phyloP scores from a whole-genome alignment of 2,888 invertebrate species.

The Leucophenga maculata region DNA sequence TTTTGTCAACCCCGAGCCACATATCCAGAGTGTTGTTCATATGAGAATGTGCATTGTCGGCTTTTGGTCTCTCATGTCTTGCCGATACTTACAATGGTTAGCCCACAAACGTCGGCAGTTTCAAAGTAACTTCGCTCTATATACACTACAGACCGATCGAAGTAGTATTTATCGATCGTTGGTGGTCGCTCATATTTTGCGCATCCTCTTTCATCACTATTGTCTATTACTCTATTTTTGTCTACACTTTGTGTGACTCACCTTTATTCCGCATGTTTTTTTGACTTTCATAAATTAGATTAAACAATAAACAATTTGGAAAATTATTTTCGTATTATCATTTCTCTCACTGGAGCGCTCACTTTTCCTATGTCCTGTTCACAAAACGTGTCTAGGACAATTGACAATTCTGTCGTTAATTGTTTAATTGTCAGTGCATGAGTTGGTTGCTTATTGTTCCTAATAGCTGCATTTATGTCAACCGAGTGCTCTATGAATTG shows the following conservation, averaged over 20 bases:
- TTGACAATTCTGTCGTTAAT: constrained; percentile 60
- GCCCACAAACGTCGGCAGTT: constrained; percentile 51
- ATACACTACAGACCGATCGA: neutral
- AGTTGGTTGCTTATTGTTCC: constrained; percentile 32
- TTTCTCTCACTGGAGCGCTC: neutral
- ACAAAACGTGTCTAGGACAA: constrained; percentile 53
- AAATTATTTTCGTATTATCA: constrained; percentile 69
- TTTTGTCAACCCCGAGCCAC: constrained; percentile 52
- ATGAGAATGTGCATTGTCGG: constrained; percentile 34
- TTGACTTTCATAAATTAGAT: constrained; percentile 27
- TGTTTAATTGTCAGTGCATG: constrained; percentile 65
- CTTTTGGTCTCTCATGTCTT: constrained; percentile 53
- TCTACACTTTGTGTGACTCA: constrained; percentile 25
- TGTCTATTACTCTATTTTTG: constrained; percentile 63
- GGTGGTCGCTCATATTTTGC: constrained; percentile 60
- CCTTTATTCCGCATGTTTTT: constrained; percentile 21
- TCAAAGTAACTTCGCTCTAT: constrained; percentile 35
- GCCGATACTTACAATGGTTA: constrained; percentile 29
- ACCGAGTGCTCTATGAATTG: constrained; percentile 28
- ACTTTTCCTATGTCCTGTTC: constrained; percentile 14
- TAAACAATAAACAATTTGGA: constrained; percentile 42
- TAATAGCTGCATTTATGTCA: constrained; percentile 33
- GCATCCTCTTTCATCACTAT: constrained; percentile 43
- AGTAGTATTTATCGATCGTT: constrained; percentile 36
- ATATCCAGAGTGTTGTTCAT: neutral